Evolutionary conservation across 2,888 invertebrate species (phyloP), one percentile per base, ranked within the genome.

Genomic region (Acanthosepion lycidas): DNA sequence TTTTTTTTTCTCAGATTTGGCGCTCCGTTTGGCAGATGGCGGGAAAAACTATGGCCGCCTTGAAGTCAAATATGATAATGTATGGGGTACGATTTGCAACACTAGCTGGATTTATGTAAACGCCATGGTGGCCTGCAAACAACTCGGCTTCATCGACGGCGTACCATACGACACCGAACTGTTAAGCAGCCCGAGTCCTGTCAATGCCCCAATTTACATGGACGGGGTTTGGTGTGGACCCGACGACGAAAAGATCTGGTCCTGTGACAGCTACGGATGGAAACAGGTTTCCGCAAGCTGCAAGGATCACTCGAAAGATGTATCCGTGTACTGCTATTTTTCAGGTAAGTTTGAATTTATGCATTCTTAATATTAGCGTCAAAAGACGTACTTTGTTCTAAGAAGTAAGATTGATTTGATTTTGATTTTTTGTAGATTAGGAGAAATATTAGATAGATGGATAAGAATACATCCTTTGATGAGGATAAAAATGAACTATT

Each of bases 61-160:
- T 49, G 95, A 96, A 95, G 95, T 96, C 8, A 96, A 96, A 18
- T 96, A 96, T 94, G 96, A 96, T 94, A 95, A 96, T 18, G 95
- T 95, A 49, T 95, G 95, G 42, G 96, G 96, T 49, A 96, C 96
- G 20, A 96, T 97, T 26, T 97, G 97, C 95, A 96, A 96, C 94
- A 95, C 96, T 91, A 95, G 95, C 18, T 96, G 96, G 96, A 96
- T 96, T 23, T 95, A 95, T 20, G 96, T 95, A 94, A 96, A 96
- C 95, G 96, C 97, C 2, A 95, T 95, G 9, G 96, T 96, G 6
- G 95, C 96, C 26, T 96, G 96, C 94, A 96, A 95, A 94, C 96
- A 96, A 94, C 95, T 96, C 4, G 96, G 96, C 6, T 96, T 96
- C 94, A 96, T 95, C 26, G 96, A 96, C 93, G 96, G 96, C 5